A percentile compares a stretch with the other conserved stretches of the same genome.
phyloP scores from a whole-genome alignment of 1,140 invertebrate species.

The Camponotus vicinus region DNA sequence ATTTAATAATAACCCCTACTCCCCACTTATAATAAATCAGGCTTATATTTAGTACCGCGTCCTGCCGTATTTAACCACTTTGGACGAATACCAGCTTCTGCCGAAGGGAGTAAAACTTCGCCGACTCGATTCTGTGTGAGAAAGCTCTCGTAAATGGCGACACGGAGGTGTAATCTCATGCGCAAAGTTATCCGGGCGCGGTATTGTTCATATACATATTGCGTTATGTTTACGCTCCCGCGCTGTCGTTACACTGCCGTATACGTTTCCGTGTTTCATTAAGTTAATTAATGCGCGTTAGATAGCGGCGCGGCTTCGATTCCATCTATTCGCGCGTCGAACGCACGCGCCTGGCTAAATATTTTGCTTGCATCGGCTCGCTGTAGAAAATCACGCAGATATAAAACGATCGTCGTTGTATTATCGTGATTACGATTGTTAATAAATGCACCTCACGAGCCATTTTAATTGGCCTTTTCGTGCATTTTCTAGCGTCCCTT shows the following conservation, averaged over 20 bases:
- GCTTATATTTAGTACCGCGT: slow-evolving; percentile 80
- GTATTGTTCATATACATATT: slow-evolving; percentile 55
- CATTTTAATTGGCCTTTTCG: slow-evolving; percentile 17
- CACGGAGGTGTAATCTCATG: slow-evolving; percentile 49
- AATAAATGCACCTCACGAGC: neutral
- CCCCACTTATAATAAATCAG: slow-evolving; percentile 83
- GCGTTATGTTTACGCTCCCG: slow-evolving; percentile 49
- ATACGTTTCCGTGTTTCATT: slow-evolving; percentile 54
- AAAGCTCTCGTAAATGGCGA: slow-evolving; percentile 35
- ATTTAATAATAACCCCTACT: slow-evolving; percentile 83
- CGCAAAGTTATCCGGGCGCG: slow-evolving; percentile 38
- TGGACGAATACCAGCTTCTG: slow-evolving; percentile 23
- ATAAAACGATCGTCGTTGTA: neutral
- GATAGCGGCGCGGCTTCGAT: slow-evolving; percentile 25
- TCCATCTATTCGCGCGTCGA: slow-evolving; percentile 28
- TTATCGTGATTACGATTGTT: slow-evolving; percentile 27
- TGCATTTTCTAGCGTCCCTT: neutral
- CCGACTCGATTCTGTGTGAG: slow-evolving; percentile 31
- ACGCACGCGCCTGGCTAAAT: slow-evolving; percentile 27
- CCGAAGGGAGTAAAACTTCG: slow-evolving; percentile 52
- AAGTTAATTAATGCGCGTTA: slow-evolving; percentile 57
- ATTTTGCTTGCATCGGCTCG: slow-evolving; percentile 37
- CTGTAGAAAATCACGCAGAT: neutral
- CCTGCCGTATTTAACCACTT: slow-evolving; percentile 47
- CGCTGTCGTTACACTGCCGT: slow-evolving; percentile 48